Conservation (phyloP, 1,140 invertebrate species). For the Drosophila watanabei region DNA sequence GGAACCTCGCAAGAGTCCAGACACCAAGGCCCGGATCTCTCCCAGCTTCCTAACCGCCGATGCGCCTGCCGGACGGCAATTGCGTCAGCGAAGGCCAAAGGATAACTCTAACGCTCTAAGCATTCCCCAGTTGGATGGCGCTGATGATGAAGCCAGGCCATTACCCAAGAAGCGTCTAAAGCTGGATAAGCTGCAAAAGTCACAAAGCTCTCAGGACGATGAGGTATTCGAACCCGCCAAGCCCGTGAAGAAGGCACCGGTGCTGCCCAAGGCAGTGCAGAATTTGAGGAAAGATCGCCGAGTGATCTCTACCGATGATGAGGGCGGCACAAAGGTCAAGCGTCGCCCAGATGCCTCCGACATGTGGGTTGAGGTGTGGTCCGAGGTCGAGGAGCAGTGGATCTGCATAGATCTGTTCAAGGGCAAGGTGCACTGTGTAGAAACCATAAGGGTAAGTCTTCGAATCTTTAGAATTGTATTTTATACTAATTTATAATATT, state of each 20-base stretch:
- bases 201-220: slow-evolving; percentile 41
- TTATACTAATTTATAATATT: too few relatives aligned
- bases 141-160: slow-evolving; percentile 80
- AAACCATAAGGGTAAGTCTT: slow-evolving; percentile 90
- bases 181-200: slow-evolving; percentile 57
- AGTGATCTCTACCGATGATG: slow-evolving; percentile 88
- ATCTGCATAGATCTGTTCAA: slow-evolving; percentile 91
- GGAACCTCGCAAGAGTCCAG: slow-evolving; percentile 5
- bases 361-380: slow-evolving; percentile 95
- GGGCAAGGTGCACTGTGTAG: slow-evolving; percentile 90
- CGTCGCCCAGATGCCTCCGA: slow-evolving; percentile 87
- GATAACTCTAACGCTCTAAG: slow-evolving; percentile 11
- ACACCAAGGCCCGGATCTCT: slow-evolving; percentile 48
- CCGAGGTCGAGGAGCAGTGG: slow-evolving; percentile 94
- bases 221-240: slow-evolving; percentile 68
- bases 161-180: slow-evolving; percentile 56
- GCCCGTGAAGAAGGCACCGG: slow-evolving; percentile 67
- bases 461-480: background rate
- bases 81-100: slow-evolving; percentile 60
- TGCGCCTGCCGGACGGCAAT: slow-evolving; percentile 24
- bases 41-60: slow-evolving; percentile 41
- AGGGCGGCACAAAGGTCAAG: slow-evolving; percentile 76
- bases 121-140: slow-evolving; percentile 87
- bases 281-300: slow-evolving; percentile 85
- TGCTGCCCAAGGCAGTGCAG: slow-evolving; percentile 63